Evolutionary conservation across 2,797 vertebrate genomes (phyloP).

Genomic region (Neosilurus mollespiculum): DNA sequence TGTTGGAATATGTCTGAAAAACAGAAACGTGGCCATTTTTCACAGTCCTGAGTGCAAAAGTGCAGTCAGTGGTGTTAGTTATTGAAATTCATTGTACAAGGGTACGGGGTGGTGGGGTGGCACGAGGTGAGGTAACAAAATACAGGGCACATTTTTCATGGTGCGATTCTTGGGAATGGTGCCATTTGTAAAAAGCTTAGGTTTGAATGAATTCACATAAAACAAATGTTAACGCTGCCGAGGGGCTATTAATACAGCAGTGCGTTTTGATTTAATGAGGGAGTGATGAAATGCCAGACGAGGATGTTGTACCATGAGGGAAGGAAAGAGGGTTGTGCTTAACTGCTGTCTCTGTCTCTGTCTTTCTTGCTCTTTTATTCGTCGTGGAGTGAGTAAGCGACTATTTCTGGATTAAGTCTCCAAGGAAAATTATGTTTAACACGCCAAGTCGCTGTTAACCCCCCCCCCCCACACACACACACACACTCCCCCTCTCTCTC

Average conservation of each 20-base stretch:
- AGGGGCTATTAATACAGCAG: constrained; percentile 73
- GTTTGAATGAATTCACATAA: constrained; percentile 73
- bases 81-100: constrained; percentile 69
- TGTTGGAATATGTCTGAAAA: constrained; percentile 52
- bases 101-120: neutral
- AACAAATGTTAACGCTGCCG: constrained; percentile 74
- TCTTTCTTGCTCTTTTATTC: neutral
- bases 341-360: constrained; percentile 49
- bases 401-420: neutral
- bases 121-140: constrained; percentile 23
- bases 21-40: constrained; percentile 64
- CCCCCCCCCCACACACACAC: too few relatives aligned
- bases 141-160: constrained; percentile 69
- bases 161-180: constrained; percentile 59
- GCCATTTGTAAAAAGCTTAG: constrained; percentile 70
- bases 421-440: neutral
- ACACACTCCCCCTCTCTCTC: too few relatives aligned
- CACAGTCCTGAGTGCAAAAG: constrained; percentile 49
- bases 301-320: constrained; percentile 48
- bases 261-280: constrained; percentile 68
- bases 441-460: neutral
- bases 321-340: constrained; percentile 50
- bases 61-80: constrained; percentile 50
- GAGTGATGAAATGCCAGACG: constrained; percentile 48
- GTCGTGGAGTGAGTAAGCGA: neutral